Evolutionary conservation across 2,797 vertebrate genomes (phyloP).

Genomic region (Sebastiscus albofasciatus): DNA sequence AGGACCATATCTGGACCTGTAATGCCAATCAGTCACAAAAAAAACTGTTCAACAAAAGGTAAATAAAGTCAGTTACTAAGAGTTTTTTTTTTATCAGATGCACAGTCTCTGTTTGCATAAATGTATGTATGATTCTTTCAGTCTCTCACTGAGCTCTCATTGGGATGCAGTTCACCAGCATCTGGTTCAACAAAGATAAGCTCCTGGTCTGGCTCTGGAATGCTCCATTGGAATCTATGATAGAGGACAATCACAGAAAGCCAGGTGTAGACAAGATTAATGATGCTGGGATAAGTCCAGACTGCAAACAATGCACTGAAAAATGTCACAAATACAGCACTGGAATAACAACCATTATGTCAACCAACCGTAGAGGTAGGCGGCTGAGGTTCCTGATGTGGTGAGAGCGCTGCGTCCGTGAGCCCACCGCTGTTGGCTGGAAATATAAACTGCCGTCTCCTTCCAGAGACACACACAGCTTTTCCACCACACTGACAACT

Average conservation of each 20-base stretch:
- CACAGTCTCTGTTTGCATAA: neutral
- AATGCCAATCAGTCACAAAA: constrained; percentile 40
- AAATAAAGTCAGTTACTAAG: neutral
- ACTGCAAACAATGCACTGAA: constrained; percentile 3
- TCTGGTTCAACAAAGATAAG: constrained; percentile 85
- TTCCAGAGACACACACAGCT: constrained; percentile 83
- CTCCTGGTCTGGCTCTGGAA: constrained; percentile 75
- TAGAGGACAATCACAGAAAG: constrained; percentile 34
- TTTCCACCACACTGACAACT: constrained; percentile 83
- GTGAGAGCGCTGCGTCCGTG: constrained; percentile 74
- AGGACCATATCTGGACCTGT: constrained; percentile 90
- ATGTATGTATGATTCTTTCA: neutral
- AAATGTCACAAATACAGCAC: constrained; percentile 7
- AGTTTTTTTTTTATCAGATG: neutral
- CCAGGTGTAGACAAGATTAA: constrained; percentile 23
- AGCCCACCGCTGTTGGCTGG: constrained; percentile 86
- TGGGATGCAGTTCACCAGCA: constrained; percentile 87
- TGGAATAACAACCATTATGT: neutral
- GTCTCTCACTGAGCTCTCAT: constrained; percentile 86
- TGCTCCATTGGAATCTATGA: constrained; percentile 88
- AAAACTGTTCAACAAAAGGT: neutral
- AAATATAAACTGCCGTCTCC: constrained; percentile 84
- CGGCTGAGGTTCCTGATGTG: constrained; percentile 86
- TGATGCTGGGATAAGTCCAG: neutral
- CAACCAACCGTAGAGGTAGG: constrained; percentile 79